These are phyloP conservation scores for Sebastes hubbsi DNA, from an alignment of 2,797 vertebrate genomes.

Conservation along the genomic window DNA sequence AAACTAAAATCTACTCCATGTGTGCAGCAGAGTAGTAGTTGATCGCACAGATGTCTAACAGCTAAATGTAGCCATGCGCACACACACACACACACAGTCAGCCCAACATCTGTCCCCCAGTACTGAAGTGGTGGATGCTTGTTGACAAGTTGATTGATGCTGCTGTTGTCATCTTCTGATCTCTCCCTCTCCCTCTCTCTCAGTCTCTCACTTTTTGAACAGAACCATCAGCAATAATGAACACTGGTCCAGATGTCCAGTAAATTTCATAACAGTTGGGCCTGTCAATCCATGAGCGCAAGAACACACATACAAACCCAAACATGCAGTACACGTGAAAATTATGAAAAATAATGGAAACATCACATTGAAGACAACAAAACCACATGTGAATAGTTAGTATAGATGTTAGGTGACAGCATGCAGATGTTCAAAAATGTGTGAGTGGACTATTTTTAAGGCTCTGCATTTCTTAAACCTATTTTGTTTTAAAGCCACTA, in stretches of 20 bases:
- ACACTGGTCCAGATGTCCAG: conserved; percentile 69
- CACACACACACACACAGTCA: conserved; percentile 24
- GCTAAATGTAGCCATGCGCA: neutral
- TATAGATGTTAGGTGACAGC: neutral
- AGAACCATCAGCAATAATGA: conserved; percentile 67
- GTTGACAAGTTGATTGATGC: conserved; percentile 77
- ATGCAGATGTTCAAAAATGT: conserved; percentile 6
- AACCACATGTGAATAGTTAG: neutral
- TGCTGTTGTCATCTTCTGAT: conserved; percentile 60
- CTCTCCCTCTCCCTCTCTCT: conserved; percentile 2
- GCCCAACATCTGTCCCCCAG: conserved; percentile 65
- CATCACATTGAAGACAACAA: conserved; percentile 4
- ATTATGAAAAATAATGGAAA: conserved; percentile 12
- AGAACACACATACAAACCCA: neutral
- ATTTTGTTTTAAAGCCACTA: neutral
- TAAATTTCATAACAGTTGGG: conserved; percentile 67
- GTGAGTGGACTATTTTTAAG: neutral
- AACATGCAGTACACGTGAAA: neutral
- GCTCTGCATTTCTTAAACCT: neutral
- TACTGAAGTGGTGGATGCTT: conserved; percentile 57
- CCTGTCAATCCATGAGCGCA: conserved; percentile 41
- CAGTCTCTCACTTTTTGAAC: conserved; percentile 32
- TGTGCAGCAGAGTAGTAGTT: conserved; percentile 17
- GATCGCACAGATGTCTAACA: conserved; percentile 38
- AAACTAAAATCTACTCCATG: conserved; percentile 7